Percentiles rank a stretch among this genome's conserved stretches.
Conservation (phyloP, 2,113 vertebrate genomes). For the Erinaceus europaeus region DNA sequence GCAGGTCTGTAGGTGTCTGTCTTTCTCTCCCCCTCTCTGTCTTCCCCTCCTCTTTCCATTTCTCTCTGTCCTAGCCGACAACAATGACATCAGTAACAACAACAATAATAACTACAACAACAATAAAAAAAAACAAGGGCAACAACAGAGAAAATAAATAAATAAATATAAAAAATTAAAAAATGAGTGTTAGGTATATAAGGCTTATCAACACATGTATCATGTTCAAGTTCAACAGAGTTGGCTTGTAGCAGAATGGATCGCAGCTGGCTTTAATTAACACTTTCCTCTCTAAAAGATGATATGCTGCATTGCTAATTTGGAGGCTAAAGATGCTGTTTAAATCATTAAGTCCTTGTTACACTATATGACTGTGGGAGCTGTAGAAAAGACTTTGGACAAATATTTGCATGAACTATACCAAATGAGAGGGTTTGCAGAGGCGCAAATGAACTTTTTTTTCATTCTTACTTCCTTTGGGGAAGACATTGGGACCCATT, state of each 20-base stretch:
- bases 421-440: background rate
- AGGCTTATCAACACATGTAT: background rate
- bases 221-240: conserved; percentile 19
- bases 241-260: background rate
- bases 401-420: background rate
- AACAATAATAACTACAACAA: no score
- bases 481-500: background rate
- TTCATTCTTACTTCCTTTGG: background rate
- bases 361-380: background rate
- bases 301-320: conserved; percentile 38
- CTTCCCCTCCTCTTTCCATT: no score
- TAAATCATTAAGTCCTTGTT: conserved; percentile 45
- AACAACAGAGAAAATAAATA: no score
- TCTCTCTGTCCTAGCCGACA: no score
- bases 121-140: no score
- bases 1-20: no score
- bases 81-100: no score
- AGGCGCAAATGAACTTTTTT: background rate
- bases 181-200: background rate
- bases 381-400: conserved; percentile 16
- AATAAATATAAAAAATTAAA: no score
- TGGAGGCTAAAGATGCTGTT: conserved; percentile 42
- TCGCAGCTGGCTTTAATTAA: conserved; percentile 58
- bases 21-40: no score
- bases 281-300: conserved; percentile 35